Evolutionary conservation across 2,888 invertebrate genomes (phyloP).

Genomic region (Watsonalla binaria): DNA sequence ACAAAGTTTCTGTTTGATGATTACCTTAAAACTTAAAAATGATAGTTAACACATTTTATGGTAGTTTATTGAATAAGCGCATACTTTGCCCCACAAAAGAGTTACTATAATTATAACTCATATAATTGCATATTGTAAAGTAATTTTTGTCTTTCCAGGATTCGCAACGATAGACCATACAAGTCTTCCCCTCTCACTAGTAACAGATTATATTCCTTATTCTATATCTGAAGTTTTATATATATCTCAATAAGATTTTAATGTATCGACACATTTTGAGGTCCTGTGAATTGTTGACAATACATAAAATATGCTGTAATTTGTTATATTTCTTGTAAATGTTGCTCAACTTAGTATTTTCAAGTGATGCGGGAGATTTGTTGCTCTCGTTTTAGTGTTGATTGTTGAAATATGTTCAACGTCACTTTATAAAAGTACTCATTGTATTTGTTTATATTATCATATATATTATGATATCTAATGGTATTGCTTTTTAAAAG

Average conservation of each 20-base stretch:
- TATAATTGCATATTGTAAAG: too few relatives aligned
- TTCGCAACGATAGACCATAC: constrained; percentile 69
- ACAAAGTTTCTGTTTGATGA: too few relatives aligned
- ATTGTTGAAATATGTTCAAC: constrained; percentile 18
- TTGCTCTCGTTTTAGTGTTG: constrained; percentile 22
- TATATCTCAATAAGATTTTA: constrained; percentile 61
- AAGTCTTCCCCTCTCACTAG: constrained; percentile 74
- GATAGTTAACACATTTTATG: too few relatives aligned
- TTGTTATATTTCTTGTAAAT: constrained; percentile 62
- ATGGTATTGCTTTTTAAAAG: constrained; percentile 21
- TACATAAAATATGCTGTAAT: constrained; percentile 61
- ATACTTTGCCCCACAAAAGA: too few relatives aligned
- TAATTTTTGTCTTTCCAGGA: constrained; percentile 49
- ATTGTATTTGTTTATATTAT: constrained; percentile 14
- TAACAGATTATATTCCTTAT: constrained; percentile 71
- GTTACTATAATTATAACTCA: too few relatives aligned
- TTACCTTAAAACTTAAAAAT: too few relatives aligned
- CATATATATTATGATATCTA: constrained; percentile 14
- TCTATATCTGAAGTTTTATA: constrained; percentile 66
- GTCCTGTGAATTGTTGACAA: constrained; percentile 74
- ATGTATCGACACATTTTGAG: constrained; percentile 46
- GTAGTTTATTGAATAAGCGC: too few relatives aligned
- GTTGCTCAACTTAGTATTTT: constrained; percentile 70
- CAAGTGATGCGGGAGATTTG: constrained; percentile 13
- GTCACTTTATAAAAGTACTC: constrained; percentile 17